These are phyloP conservation scores for Seriola dumerili DNA, from an alignment of 2,113 vertebrate genomes.

Conservation along the genomic window DNA sequence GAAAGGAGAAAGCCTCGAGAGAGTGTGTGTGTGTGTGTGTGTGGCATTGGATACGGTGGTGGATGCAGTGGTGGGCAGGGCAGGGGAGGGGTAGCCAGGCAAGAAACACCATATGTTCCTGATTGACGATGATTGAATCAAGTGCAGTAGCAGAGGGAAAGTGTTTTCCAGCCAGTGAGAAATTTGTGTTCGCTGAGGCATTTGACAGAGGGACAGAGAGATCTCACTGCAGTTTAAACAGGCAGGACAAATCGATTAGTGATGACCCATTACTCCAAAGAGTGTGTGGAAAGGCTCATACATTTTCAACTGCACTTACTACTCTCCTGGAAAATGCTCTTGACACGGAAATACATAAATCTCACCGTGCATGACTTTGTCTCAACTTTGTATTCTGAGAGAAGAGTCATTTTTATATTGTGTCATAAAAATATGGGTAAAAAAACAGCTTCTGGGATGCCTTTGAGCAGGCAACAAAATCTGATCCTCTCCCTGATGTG, in stretches of 20 bases:
- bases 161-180: slow-evolving; percentile 57
- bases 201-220: slow-evolving; percentile 68
- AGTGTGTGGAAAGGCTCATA: slow-evolving; percentile 36
- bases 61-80: slow-evolving; percentile 22
- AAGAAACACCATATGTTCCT: slow-evolving; percentile 69
- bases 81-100: slow-evolving; percentile 30
- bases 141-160: slow-evolving; percentile 65
- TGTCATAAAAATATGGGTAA: slow-evolving; percentile 43
- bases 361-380: slow-evolving; percentile 33
- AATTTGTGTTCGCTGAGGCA: slow-evolving; percentile 53
- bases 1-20: slow-evolving; percentile 40
- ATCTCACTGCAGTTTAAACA: slow-evolving; percentile 60
- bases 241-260: slow-evolving; percentile 76
- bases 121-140: slow-evolving; percentile 77
- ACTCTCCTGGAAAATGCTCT: slow-evolving; percentile 26
- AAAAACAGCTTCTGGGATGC: slow-evolving; percentile 47
- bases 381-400: slow-evolving; percentile 18
- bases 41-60: slow-evolving; percentile 57
- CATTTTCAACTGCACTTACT: slow-evolving; percentile 28
- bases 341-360: slow-evolving; percentile 53
- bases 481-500: slow-evolving; percentile 41
- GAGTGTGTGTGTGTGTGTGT: slow-evolving; percentile 34
- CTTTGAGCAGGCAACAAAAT: slow-evolving; percentile 40
- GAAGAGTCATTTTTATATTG: slow-evolving; percentile 54
- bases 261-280: slow-evolving; percentile 72